Evolutionary conservation across 2,797 vertebrate genomes (phyloP).

Genomic region (Philypnodon macrostomus): DNA sequence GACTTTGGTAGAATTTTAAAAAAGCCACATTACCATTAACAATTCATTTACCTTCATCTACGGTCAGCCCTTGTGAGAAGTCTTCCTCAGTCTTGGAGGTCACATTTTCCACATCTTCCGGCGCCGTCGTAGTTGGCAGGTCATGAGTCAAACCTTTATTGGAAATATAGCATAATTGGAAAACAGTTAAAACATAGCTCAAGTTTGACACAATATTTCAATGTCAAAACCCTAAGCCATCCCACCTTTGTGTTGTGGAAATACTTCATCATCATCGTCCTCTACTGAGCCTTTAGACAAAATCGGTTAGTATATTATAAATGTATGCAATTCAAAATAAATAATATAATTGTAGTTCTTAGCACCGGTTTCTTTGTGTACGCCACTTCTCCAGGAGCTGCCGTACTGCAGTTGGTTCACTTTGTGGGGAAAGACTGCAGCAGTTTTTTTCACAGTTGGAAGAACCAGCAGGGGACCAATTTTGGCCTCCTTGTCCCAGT

Average conservation of each 20-base stretch:
- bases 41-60: constrained; percentile 17
- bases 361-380: constrained; percentile 14
- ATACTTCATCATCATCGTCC: background rate
- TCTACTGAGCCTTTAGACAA: background rate
- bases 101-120: background rate
- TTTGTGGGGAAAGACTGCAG: constrained; percentile 31
- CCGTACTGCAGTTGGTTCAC: constrained; percentile 32
- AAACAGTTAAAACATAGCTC: background rate
- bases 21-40: background rate
- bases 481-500: constrained; percentile 36
- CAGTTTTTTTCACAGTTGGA: constrained; percentile 28
- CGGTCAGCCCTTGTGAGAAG: background rate
- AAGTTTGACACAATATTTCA: background rate
- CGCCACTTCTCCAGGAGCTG: constrained; percentile 60
- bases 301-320: too few relatives aligned
- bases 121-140: background rate
- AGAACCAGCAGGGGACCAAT: constrained; percentile 60
- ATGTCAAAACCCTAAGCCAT: background rate
- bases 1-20: too few relatives aligned
- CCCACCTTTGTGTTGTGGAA: background rate
- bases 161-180: background rate
- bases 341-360: background rate
- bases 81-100: background rate
- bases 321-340: too few relatives aligned
- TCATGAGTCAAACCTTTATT: constrained; percentile 19